These are phyloP conservation scores for Odocoileus virginianus DNA, from an alignment of 2,113 vertebrate species.

Conservation along the genomic window DNA sequence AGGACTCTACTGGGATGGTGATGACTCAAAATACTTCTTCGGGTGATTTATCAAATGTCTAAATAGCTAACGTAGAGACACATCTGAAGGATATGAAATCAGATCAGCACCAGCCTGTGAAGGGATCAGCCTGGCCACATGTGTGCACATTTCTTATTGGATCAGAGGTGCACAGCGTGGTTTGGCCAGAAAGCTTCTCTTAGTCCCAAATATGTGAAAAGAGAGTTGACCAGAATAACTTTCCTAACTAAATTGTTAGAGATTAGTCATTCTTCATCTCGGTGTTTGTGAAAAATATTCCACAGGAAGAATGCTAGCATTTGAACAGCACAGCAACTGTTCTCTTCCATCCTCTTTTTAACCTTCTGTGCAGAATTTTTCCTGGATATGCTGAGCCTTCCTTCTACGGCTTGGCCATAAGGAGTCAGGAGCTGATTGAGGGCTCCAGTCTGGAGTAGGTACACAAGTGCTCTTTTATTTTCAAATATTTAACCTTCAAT, in stretches of 20 bases:
- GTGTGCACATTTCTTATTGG: accelerated
- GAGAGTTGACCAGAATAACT: background rate
- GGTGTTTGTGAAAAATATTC: background rate
- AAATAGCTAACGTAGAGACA: background rate
- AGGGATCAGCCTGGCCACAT: background rate
- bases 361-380: background rate
- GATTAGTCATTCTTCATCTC: background rate
- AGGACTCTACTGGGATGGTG: background rate
- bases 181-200: background rate
- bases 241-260: background rate
- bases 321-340: background rate
- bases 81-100: background rate
- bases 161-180: background rate
- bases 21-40: background rate
- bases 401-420: background rate
- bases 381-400: background rate
- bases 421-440: background rate
- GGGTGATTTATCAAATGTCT: background rate
- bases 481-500: background rate
- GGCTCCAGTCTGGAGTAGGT: background rate
- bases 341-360: background rate
- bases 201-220: background rate
- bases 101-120: accelerated
- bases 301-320: accelerated
- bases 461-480: background rate